Evolutionary conservation across 2,113 vertebrate species (phyloP).

Genomic region (Corythaixoides concolor): DNA sequence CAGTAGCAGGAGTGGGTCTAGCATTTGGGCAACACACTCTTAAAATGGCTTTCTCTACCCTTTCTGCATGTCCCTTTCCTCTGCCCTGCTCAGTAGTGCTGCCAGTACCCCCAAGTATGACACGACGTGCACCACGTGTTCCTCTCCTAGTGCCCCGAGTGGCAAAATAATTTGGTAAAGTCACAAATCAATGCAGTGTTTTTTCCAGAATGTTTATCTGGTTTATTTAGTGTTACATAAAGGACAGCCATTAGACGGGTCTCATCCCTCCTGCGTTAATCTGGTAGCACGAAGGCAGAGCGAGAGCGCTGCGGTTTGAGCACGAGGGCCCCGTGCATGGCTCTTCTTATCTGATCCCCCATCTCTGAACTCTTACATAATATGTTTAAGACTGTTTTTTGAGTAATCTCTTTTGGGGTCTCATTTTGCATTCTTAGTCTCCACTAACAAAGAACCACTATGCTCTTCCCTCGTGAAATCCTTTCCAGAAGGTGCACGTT

Average conservation of each 20-base stretch:
- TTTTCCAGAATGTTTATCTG: constrained; percentile 12
- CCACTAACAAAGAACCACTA: neutral
- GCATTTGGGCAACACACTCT: neutral
- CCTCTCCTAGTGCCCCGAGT: neutral
- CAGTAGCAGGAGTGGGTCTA: neutral
- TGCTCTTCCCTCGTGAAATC: constrained; percentile 35
- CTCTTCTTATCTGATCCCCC: constrained; percentile 24
- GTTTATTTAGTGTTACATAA: constrained; percentile 44
- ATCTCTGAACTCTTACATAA: constrained; percentile 42
- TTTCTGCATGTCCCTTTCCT: neutral
- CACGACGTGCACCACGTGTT: fast-evolving
- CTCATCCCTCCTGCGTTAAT: neutral
- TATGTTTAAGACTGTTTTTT: constrained; percentile 26
- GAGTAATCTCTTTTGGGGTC: constrained; percentile 46
- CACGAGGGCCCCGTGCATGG: fast-evolving
- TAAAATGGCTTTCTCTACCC: neutral
- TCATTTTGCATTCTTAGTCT: constrained; percentile 33
- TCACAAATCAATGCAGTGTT: neutral
- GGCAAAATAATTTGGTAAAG: neutral
- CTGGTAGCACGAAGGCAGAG: neutral
- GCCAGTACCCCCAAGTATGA: neutral
- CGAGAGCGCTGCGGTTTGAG: neutral
- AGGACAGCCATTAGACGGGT: constrained; percentile 2
- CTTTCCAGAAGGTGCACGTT: constrained; percentile 61
- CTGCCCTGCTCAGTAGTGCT: neutral